A percentile compares a stretch with the other conserved stretches of the same genome.
These are phyloP conservation scores for Serrognathus titanus DNA, from an alignment of 2,888 invertebrate species.

Conservation along the genomic window DNA sequence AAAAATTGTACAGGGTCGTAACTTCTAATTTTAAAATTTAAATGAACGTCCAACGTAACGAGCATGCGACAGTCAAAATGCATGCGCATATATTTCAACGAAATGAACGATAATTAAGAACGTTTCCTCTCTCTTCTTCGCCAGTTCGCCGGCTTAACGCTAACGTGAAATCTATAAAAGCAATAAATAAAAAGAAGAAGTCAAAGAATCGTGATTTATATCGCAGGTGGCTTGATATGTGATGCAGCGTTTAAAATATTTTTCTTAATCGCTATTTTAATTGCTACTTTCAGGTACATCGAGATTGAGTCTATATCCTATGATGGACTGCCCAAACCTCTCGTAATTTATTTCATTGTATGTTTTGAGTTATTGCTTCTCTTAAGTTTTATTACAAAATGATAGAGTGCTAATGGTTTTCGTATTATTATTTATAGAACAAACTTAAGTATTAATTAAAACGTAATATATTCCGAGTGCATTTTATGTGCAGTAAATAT, in stretches of 20 bases:
- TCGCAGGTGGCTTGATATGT: constrained; percentile 46
- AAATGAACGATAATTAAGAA: too few relatives aligned
- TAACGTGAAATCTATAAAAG: constrained; percentile 19
- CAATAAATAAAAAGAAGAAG: constrained; percentile 18
- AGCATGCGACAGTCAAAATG: too few relatives aligned
- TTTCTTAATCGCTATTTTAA: constrained; percentile 45
- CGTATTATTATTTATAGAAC: constrained; percentile 12
- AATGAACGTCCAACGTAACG: too few relatives aligned
- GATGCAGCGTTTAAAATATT: constrained; percentile 42
- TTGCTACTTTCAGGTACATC: constrained; percentile 40
- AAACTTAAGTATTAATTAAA: constrained; percentile 2
- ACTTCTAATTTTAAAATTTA: too few relatives aligned
- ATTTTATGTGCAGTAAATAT: background rate
- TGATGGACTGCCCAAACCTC: constrained; percentile 18
- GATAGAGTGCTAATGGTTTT: constrained; percentile 13
- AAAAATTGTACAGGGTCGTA: too few relatives aligned
- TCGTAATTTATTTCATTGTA: constrained; percentile 18
- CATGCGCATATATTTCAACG: too few relatives aligned
- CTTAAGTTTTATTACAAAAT: constrained; percentile 6
- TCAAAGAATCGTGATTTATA: constrained; percentile 39
- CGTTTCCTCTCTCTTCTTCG: too few relatives aligned
- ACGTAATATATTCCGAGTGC: background rate
- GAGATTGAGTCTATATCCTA: constrained; percentile 16
- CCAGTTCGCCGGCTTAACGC: constrained; percentile 1
- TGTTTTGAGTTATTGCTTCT: constrained; percentile 10